These are phyloP conservation scores for Drosophila lacertosa DNA, from an alignment of 1,140 invertebrate genomes.

Conservation along the genomic window DNA sequence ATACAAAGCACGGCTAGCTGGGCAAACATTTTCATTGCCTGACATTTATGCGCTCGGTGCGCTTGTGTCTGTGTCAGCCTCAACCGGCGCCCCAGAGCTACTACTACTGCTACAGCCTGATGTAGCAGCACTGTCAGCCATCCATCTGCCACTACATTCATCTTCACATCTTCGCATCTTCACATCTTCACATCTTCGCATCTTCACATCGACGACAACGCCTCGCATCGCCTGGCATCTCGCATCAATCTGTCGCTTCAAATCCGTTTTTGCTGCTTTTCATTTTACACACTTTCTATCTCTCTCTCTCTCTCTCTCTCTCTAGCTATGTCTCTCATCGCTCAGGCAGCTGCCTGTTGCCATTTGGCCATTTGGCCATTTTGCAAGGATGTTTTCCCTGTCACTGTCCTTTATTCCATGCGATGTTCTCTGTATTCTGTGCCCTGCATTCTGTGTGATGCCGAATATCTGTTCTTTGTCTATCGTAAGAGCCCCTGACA, in stretches of 20 bases:
- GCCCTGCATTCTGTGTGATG: conserved; percentile 15
- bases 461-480: conserved; percentile 50
- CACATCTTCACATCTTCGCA: conserved; percentile 15
- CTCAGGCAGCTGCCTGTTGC: conserved; percentile 33
- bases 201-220: conserved; percentile 7
- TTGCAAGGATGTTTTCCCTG: conserved; percentile 32
- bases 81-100: not conserved
- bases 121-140: conserved; percentile 28
- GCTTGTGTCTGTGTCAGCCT: conserved; percentile 1
- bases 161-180: conserved; percentile 41
- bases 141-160: conserved; percentile 51
- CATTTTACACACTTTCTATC: not conserved
- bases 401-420: conserved; percentile 31
- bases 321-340: conserved; percentile 2
- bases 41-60: conserved; percentile 55
- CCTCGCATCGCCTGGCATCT: conserved; percentile 15
- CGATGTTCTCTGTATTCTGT: conserved; percentile 17
- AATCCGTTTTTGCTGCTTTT: conserved; percentile 44
- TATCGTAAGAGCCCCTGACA: conserved; percentile 57
- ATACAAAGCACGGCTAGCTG: conserved; percentile 68
- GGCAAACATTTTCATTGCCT: conserved; percentile 76
- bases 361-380: conserved; percentile 25
- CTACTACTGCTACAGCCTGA: not conserved
- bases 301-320: not conserved
- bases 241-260: conserved; percentile 67